Percentiles rank a stretch among this genome's conserved stretches.
Conservation (phyloP, 2,797 vertebrate species). For the Aeoliscus strigatus region DNA sequence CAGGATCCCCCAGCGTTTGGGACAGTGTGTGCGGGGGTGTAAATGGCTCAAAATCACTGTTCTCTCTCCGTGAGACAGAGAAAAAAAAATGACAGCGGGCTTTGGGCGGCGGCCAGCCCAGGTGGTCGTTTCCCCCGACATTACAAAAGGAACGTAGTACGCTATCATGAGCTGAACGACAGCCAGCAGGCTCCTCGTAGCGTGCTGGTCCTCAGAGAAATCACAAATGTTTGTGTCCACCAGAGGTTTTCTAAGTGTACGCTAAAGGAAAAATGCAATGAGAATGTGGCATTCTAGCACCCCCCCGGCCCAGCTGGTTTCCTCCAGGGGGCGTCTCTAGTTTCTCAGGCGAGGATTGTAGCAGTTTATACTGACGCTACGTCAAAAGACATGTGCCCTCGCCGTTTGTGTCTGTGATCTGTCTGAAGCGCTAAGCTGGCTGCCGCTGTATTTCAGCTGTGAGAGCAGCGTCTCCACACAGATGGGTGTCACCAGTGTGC, state of each 20-base stretch:
- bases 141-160: conserved; percentile 13
- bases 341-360: conserved; percentile 50
- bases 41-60: conserved; percentile 25
- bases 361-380: conserved; percentile 42
- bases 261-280: conserved; percentile 32
- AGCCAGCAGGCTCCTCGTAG: conserved; percentile 12
- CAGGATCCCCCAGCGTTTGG: conserved; percentile 25
- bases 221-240: conserved; percentile 36
- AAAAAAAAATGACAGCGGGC: conserved; percentile 7
- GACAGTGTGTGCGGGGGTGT: conserved; percentile 30
- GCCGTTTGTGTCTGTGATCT: conserved; percentile 36
- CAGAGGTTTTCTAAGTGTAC: conserved; percentile 5
- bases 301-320: conserved; percentile 34
- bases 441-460: neutral
- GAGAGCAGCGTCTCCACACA: neutral
- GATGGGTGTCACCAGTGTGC: neutral
- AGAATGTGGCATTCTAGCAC: conserved; percentile 36
- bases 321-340: conserved; percentile 43
- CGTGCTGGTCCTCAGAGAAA: conserved; percentile 27
- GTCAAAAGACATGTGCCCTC: conserved; percentile 49
- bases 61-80: conserved; percentile 15
- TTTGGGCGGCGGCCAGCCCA: conserved; percentile 19
- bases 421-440: conserved; percentile 6
- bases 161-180: conserved; percentile 14
- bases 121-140: conserved; percentile 28